phyloP scores from a whole-genome alignment of 2,797 vertebrate species.

The Scarus forsteni region DNA sequence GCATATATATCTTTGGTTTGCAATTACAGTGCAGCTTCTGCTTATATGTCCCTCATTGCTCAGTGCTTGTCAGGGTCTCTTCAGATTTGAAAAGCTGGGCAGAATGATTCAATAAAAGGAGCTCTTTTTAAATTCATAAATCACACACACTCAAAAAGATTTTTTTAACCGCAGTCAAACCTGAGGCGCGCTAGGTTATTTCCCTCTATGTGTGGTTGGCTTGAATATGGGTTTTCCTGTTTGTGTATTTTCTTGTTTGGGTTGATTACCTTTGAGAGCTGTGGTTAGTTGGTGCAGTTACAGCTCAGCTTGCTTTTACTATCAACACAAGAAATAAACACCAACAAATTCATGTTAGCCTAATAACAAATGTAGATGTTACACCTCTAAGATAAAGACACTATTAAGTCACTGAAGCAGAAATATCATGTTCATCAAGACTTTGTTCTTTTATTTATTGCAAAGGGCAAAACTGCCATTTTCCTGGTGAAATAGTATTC shows the following conservation, averaged over 20 bases:
- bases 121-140: slow-evolving; percentile 4
- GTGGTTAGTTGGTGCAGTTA: too few species aligned
- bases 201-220: too few species aligned
- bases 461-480: too few species aligned
- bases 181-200: too few species aligned
- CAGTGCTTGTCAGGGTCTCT: slow-evolving; percentile 54
- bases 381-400: neutral
- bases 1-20: slow-evolving; percentile 40
- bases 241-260: too few species aligned
- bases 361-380: neutral
- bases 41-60: slow-evolving; percentile 49
- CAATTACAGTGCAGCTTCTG: slow-evolving; percentile 44
- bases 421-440: too few species aligned
- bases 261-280: too few species aligned
- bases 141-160: too few species aligned
- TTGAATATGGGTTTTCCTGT: too few species aligned
- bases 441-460: too few species aligned
- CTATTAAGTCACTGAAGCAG: neutral
- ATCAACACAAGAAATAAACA: slow-evolving; percentile 42
- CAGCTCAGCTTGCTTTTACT: neutral
- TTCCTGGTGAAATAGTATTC: too few species aligned
- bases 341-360: slow-evolving; percentile 30
- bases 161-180: too few species aligned
- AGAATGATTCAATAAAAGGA: slow-evolving; percentile 47
- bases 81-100: slow-evolving; percentile 37